Evolutionary conservation across 2,113 vertebrate species (phyloP).

Genomic region (Malurus elegans): DNA sequence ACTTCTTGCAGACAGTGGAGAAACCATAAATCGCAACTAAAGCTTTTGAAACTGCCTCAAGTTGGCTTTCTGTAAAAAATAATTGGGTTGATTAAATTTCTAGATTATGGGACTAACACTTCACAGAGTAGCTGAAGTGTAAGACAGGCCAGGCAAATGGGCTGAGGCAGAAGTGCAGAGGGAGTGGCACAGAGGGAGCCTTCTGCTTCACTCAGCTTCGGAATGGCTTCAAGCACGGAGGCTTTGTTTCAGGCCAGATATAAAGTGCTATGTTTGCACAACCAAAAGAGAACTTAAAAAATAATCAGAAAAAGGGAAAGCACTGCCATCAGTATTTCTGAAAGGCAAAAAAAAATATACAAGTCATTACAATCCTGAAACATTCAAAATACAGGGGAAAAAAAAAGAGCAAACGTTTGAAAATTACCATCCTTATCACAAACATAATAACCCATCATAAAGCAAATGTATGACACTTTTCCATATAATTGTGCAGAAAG

Average conservation of each 20-base stretch:
- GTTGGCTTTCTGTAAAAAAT: not conserved
- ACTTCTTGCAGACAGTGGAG: not conserved
- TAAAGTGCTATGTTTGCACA: not conserved
- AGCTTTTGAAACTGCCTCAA: not conserved
- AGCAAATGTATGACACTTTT: not conserved
- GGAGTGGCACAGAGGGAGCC: not conserved
- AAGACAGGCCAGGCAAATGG: not conserved
- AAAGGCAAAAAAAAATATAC: not conserved
- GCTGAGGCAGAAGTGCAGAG: not conserved
- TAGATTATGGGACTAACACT: not conserved
- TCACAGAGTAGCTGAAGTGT: not conserved
- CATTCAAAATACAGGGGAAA: not conserved
- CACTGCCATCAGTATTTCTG: not conserved
- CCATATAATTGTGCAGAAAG: not conserved
- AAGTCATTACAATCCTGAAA: not conserved
- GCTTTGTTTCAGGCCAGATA: not conserved
- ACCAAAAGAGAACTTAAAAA: not conserved
- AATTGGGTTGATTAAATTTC: not conserved
- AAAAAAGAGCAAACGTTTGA: not conserved
- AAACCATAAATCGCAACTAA: not conserved
- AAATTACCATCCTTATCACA: not conserved
- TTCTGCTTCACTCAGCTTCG: not conserved
- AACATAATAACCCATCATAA: not conserved
- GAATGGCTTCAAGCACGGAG: not conserved
- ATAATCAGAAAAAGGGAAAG: not conserved